phyloP scores from a whole-genome alignment of 2,888 invertebrate genomes.

The Callimorpha dominula region DNA sequence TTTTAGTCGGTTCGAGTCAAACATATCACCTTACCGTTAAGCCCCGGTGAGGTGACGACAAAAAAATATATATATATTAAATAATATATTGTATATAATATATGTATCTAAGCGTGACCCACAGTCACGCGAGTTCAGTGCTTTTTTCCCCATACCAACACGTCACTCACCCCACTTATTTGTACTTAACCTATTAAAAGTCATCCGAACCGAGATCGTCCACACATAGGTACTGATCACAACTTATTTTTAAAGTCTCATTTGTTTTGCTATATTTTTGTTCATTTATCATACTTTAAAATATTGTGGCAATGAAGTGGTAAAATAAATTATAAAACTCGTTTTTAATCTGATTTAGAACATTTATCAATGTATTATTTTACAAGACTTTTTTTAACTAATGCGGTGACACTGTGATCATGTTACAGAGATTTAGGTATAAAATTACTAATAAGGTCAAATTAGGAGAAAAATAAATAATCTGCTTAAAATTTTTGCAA shows the following conservation, averaged over 20 bases:
- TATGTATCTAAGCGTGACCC: no score
- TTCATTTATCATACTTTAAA: constrained; percentile 15
- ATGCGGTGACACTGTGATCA: background rate
- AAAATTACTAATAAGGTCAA: background rate
- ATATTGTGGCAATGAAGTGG: constrained; percentile 5
- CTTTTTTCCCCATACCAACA: no score
- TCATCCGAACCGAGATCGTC: background rate
- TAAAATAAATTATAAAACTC: constrained; percentile 8
- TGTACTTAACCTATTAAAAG: background rate
- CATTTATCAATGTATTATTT: constrained; percentile 2
- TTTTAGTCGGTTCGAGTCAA: no score
- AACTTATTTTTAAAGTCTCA: background rate
- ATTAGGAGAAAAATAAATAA: background rate
- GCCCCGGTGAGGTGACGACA: no score
- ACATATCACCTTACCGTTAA: no score
- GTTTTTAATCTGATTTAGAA: constrained; percentile 7
- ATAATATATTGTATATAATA: no score
- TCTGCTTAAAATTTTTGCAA: no score
- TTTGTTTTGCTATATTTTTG: constrained; percentile 4
- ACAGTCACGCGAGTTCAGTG: no score
- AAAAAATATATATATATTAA: no score
- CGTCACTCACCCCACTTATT: no score
- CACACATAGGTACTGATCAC: constrained; percentile 7
- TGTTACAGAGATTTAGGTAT: background rate
- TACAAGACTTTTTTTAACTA: background rate